Base-by-base conservation (phyloP, 2,113 vertebrate species). In the Thoracochromis brauschi region DNA sequence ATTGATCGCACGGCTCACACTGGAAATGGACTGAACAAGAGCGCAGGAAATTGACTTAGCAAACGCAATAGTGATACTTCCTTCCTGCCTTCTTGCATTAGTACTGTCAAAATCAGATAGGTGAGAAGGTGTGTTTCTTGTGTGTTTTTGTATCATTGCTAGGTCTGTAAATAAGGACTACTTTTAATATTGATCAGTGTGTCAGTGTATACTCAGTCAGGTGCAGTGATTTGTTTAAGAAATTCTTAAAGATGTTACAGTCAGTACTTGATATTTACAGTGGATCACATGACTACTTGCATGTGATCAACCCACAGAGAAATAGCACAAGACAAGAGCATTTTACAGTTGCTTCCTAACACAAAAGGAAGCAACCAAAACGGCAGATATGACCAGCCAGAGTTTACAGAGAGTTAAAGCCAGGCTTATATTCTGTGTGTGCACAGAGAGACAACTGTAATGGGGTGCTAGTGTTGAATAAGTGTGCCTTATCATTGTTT, bases 11-110 rank as follows among this genome's bases (percentile, higher is more conserved):
- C 4, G 2, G 21, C 92, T 91, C 89, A 79, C 88, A 26, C 85
- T 83, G 86, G 86, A 90, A 92, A 95, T 87, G 91, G 86, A 92
- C 89, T 81, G 54, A 89, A 87, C 33, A 91, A 82, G 83, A 85
- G 85, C 89, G 54, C 91, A 94, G 94, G 93, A 95, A 95, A 95
- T 93, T 91, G 93, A 91, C 86, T 88, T 90, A 92, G 89, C 86
- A 73, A 90, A 90, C 40, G 4, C 91, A 87, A n/a, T 94, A 90
- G 92, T 90, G 90, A 93, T 88, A 92, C 92, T 93, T 94, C 89
- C 93, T 95, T 93, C 94, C 94, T 92, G 85, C 73, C 86, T 86
- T 83, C 87, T 88, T 92, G 45, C 55, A 86, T 90, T 83, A 92
- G 85, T 68, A 82, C 55, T 54, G 83, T 93, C 87, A 91, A 87